These are phyloP conservation scores for Trichomalopsis sarcophagae DNA, from an alignment of 1,140 invertebrate genomes.

Conservation along the genomic window DNA sequence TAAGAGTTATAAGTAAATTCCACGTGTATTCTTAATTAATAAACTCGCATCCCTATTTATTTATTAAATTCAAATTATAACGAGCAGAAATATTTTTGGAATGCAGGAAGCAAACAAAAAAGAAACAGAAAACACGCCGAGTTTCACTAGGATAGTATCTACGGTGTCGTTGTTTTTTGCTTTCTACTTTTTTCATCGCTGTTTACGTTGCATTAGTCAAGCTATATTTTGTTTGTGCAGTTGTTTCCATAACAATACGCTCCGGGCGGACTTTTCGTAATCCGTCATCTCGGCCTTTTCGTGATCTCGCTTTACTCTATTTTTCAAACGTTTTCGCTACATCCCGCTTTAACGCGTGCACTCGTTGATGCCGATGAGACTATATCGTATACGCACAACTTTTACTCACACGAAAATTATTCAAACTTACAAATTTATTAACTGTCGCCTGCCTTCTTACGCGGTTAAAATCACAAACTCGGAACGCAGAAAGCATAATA, in stretches of 20 bases:
- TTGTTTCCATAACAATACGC: slow-evolving; percentile 62
- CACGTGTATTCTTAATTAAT: too few species aligned
- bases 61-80: not conserved
- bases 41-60: not conserved
- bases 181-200: slow-evolving; percentile 39
- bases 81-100: not conserved
- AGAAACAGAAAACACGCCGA: not conserved
- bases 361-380: too few species aligned
- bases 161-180: slow-evolving; percentile 14
- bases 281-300: slow-evolving; percentile 42
- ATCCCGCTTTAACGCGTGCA: not conserved
- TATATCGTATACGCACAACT: too few species aligned
- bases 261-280: slow-evolving; percentile 35
- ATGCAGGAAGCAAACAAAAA: not conserved
- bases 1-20: too few species aligned
- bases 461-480: not conserved
- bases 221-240: slow-evolving; percentile 62
- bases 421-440: not conserved
- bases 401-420: not conserved
- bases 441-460: not conserved
- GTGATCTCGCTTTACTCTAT: not conserved
- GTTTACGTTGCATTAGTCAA: slow-evolving; percentile 60
- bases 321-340: slow-evolving; percentile 21
- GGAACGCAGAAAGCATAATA: not conserved
- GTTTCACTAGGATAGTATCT: not conserved